Percentiles rank a stretch among this genome's conserved stretches.
Conservation (phyloP, 2,797 vertebrate species). For the Centroberyx gerrardi region DNA sequence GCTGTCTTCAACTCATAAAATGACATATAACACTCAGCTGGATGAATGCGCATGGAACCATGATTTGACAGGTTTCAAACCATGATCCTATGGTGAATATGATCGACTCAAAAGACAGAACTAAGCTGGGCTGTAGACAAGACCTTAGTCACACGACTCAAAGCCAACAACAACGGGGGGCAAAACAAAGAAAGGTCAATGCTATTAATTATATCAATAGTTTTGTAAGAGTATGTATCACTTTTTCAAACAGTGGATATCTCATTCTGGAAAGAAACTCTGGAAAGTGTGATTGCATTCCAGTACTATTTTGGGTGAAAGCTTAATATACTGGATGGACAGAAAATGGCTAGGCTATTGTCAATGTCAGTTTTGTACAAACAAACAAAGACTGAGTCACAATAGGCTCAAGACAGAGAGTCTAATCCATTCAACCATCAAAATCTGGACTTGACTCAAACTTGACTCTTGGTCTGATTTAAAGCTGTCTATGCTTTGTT, state of each 20-base stretch:
- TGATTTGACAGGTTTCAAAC: constrained; percentile 18
- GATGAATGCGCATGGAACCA: constrained; percentile 28
- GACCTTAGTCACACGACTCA: neutral
- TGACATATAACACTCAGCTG: constrained; percentile 19
- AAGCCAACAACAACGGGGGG: neutral
- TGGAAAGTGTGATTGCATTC: neutral
- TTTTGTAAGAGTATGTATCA: too few species aligned
- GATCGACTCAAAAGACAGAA: neutral
- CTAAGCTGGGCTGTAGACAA: neutral
- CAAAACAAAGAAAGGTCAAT: neutral
- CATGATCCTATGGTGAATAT: neutral
- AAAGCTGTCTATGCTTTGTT: too few species aligned
- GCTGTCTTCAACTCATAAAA: constrained; percentile 20
- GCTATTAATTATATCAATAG: neutral
- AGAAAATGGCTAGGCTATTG: too few species aligned
- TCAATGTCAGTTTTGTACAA: too few species aligned
- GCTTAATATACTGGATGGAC: too few species aligned
- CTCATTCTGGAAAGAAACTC: constrained; percentile 9
- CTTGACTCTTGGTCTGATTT: too few species aligned
- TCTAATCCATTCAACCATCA: too few species aligned
- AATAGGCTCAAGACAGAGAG: too few species aligned
- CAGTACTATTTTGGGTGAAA: neutral
- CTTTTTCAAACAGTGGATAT: neutral
- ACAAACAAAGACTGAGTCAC: too few species aligned
- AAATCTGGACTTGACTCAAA: too few species aligned